Evolutionary conservation across 2,113 vertebrate species (phyloP), one percentile per base, ranked within the genome.

Genomic region (Cololabis saira): DNA sequence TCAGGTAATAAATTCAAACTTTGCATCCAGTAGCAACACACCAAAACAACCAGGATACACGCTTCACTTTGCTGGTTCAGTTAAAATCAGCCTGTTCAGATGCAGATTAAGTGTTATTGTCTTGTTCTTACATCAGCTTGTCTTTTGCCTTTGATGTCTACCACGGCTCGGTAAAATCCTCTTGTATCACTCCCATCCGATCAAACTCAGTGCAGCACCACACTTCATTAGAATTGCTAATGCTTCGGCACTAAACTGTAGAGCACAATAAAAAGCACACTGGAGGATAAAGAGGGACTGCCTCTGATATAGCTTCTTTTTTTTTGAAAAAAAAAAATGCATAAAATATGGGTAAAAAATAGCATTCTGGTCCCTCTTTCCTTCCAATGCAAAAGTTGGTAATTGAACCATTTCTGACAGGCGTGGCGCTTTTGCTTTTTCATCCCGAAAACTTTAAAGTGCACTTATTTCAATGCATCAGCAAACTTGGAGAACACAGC

Each of bases 161-260:
- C 68, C 65, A 59, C 74, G 57, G 70, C 64, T 72, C 22, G 30
- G 74, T 71, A 68, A 74, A 82, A 80, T 54, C 63, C 56, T 70
- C 74, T 74, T 49, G 58, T 74, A 84, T 77, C 78, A 55, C 70
- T 76, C 53, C 61, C 51, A 15, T 47, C 41, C 47, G 42, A 84
- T 87, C 86, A 77, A 79, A 81, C 71, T 60, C 67, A 74, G 71
- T 77, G 73, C 66, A 68, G 45, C 18, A 19, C 83, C 78, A 57
- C 51, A 41, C 72, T 40, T 67, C 67, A 84, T 89, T 90, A 87
- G 84, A 90, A 84, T 84, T 89, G 87, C 83, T 87, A 89, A 90
- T 90, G 68, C 55, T 69, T 61, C 16, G 5, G 21, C 54, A 42
- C 61, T 81, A 69, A 86, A 76, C 71, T 71, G 59, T 67, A 50